Evolutionary conservation across 2,797 vertebrate genomes (phyloP), one percentile per base, ranked within the genome.

Genomic region (Hemibagrus guttatus): DNA sequence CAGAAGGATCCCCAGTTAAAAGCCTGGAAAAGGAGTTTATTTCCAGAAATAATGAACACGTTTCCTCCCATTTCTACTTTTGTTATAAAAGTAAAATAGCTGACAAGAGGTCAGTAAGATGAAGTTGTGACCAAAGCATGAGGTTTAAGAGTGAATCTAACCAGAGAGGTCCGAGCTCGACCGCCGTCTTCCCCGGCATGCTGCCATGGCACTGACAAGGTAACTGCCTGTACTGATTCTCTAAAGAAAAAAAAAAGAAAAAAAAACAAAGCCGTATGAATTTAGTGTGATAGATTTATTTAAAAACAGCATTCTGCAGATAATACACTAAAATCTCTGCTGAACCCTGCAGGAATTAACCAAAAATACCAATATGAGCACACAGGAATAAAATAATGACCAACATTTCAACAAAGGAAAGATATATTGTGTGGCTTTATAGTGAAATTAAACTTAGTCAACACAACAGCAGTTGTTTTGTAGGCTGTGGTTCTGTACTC

Each of bases 121-220:
- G 28, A 68, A 35, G 28, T 72, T 72, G 42, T 39, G 56, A 66
- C 49, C 35, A 4, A 2, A n/a, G 12, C 11, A 26, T 63, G 13
- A 42, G 28, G 42, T 69, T 12, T 74, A 31, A 31, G 59, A 54
- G 46, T 49, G 4, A 68, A 58, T 81, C 86, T 92, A 93, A 99
- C 98, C 98, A 99, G 14, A 99, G 92, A 0, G 97, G 97, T 72
- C 98, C 98, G 31, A 99, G 97, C 83, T 97, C 94, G 87, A 98
- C 96, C 0, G 98, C 97, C 0, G 98, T 99, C 93, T 96, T 99
- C 76, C 98, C 98, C 0, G 98, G 97, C 95, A 99, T 97, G 88
- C 97, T 98, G 88, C 96, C 96, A 0, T 99, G 96, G 88, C 98
- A 99, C 86, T 95, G 95, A 90, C 98, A 99, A 11, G 98, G 98